These are phyloP conservation scores for Notamacropus eugenii DNA, from an alignment of 2,797 vertebrate species.

Conservation along the genomic window DNA sequence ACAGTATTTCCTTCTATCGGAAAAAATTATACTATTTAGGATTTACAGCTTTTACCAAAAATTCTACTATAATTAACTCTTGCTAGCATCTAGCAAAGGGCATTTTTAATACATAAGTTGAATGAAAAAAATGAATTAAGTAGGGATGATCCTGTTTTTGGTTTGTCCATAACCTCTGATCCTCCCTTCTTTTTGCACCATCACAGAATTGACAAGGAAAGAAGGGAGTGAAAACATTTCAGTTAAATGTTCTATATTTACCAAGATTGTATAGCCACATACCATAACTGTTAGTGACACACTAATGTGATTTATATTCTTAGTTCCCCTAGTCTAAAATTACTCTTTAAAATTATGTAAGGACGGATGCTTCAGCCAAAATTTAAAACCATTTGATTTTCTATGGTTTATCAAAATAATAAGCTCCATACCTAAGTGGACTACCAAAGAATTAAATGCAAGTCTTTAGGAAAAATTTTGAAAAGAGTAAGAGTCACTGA, in stretches of 20 bases:
- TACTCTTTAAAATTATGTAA: background rate
- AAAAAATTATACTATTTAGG: slow-evolving; percentile 22
- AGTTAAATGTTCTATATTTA: background rate
- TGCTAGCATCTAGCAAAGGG: background rate
- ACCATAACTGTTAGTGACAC: too few relatives aligned
- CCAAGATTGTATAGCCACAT: background rate
- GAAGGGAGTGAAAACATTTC: background rate
- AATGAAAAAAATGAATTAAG: background rate
- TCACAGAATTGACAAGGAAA: background rate
- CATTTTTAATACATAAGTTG: background rate
- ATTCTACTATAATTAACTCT: slow-evolving; percentile 3
- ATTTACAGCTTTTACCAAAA: slow-evolving; percentile 13
- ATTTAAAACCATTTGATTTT: slow-evolving; percentile 1
- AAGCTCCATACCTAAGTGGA: background rate
- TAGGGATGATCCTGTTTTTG: background rate
- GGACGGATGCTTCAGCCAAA: too few relatives aligned
- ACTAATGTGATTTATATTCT: background rate
- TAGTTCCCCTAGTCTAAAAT: slow-evolving; percentile 24
- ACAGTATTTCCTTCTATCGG: background rate
- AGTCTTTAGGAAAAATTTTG: slow-evolving; percentile 4
- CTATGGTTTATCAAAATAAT: slow-evolving; percentile 10
- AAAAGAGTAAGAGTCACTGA: background rate
- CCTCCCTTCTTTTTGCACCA: slow-evolving; percentile 6
- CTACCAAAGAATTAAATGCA: background rate
- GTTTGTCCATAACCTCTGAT: background rate